phyloP scores from a whole-genome alignment of 1,140 invertebrate genomes.

The Nebria ingens region DNA sequence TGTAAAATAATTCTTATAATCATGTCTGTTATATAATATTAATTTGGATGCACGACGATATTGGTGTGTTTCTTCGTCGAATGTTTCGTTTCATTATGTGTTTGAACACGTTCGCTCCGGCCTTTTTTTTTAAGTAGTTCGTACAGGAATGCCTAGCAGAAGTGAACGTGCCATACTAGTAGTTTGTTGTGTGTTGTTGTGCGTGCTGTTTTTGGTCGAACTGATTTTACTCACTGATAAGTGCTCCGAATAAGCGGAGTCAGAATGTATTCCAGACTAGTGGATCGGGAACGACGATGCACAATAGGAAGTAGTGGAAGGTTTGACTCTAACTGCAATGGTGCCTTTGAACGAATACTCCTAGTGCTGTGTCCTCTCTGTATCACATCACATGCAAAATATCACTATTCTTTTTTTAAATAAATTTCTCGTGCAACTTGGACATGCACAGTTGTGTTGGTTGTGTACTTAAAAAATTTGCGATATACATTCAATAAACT shows the following conservation, averaged over 20 bases:
- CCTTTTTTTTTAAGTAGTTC: too few relatives aligned
- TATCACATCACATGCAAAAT: slow-evolving; percentile 8
- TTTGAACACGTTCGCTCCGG: too few relatives aligned
- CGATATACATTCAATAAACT: background rate
- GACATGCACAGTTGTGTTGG: too few relatives aligned
- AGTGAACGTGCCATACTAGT: too few relatives aligned
- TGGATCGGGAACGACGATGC: slow-evolving; percentile 7
- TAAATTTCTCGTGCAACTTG: background rate
- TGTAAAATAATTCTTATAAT: too few relatives aligned
- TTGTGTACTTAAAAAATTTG: background rate
- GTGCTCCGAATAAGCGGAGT: slow-evolving; percentile 1
- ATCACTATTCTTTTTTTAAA: background rate
- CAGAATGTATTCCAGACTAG: slow-evolving; percentile 2
- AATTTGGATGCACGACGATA: too few relatives aligned
- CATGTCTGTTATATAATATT: too few relatives aligned
- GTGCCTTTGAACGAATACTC: slow-evolving; percentile 3
- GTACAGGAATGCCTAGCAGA: too few relatives aligned
- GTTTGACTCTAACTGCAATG: slow-evolving; percentile 4
- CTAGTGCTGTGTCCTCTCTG: slow-evolving; percentile 2
- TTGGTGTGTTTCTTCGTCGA: too few relatives aligned
- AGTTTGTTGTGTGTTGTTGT: background rate
- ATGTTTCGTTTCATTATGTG: too few relatives aligned
- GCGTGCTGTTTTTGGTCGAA: background rate
- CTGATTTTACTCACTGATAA: background rate
- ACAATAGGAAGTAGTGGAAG: background rate